phyloP scores from a whole-genome alignment of 1,140 invertebrate species.

The Pararge aegeria region DNA sequence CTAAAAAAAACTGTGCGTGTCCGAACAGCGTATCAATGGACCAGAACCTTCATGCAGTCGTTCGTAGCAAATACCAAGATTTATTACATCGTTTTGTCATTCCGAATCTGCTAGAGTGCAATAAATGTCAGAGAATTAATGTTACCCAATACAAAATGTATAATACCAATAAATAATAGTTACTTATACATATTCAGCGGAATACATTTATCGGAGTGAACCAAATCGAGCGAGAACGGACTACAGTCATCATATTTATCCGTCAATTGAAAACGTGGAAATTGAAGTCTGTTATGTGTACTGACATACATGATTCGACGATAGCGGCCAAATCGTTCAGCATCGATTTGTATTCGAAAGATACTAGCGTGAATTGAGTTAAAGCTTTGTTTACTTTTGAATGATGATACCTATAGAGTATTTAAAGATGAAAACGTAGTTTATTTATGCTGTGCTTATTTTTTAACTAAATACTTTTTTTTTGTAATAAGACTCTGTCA shows the following conservation, averaged over 20 bases:
- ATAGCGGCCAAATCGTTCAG: slow-evolving; percentile 9
- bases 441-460: not conserved
- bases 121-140: slow-evolving; percentile 1
- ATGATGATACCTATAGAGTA: not conserved
- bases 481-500: too few relatives aligned
- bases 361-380: not conserved
- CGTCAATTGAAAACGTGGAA: slow-evolving; percentile 19
- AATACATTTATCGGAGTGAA: slow-evolving; percentile 2
- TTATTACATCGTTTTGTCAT: not conserved
- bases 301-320: not conserved
- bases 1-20: too few relatives aligned
- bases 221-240: slow-evolving; percentile 5
- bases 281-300: slow-evolving; percentile 3
- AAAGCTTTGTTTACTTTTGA: slow-evolving; percentile 7
- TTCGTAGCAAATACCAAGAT: not conserved
- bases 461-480: not conserved
- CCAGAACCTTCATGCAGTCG: too few relatives aligned
- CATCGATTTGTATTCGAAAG: slow-evolving; percentile 18
- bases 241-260: slow-evolving; percentile 16
- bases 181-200: not conserved
- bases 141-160: not conserved
- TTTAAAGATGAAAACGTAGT: not conserved
- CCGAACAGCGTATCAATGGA: too few relatives aligned
- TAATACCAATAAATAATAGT: not conserved
- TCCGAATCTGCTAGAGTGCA: not conserved